Base-by-base conservation (phyloP, 2,797 vertebrate species). In the Cuniculus paca region DNA sequence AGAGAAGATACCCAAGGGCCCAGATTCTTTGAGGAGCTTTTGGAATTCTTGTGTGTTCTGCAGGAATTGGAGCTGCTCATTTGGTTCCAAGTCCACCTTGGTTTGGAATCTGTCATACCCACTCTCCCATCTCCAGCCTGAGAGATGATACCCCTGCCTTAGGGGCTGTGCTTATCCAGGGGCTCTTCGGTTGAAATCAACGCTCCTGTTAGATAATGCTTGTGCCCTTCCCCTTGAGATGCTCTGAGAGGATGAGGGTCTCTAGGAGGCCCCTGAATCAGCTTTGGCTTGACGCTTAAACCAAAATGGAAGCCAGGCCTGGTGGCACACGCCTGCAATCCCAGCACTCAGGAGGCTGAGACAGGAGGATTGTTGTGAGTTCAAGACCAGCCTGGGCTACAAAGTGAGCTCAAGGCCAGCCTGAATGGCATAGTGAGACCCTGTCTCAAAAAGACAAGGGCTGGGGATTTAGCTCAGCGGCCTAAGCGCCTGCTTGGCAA, bases 241-340 rank as follows among this genome's bases (percentile, higher is more conserved):
- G 36, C 31, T 95, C 83, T 50, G 52, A 39, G 34, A 50, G 26
- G 5, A 50, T 4, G 19, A 65, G 58, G 5, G 4, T 91, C 45
- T 82, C 78, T 45, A 52, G 42, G 12, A 45, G 26, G 50, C 39
- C 48, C 28, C 79, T 48, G 19, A 48, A 78, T 14, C 24, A 60
- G 42, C 8, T 36, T 86, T 78, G 45, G 22, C 17, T 78, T 94
- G 79, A 12, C 78, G 16, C 56, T 92, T 94, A 91, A 95, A 45
- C 26, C 31, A 68, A 93, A 70, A 58, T 1, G 2, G n/a, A n/a
- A n/a, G n/a, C n/a, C n/a, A n/a, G n/a, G n/a, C n/a, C n/a, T n/a
- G n/a, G n/a, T n/a, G n/a, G n/a, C n/a, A n/a, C n/a, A n/a, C n/a
- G n/a, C n/a, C n/a, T n/a, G n/a, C n/a, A n/a, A n/a, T n/a, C n/a